phyloP scores from a whole-genome alignment of 1,140 invertebrate genomes.

The Hyphantria cunea region DNA sequence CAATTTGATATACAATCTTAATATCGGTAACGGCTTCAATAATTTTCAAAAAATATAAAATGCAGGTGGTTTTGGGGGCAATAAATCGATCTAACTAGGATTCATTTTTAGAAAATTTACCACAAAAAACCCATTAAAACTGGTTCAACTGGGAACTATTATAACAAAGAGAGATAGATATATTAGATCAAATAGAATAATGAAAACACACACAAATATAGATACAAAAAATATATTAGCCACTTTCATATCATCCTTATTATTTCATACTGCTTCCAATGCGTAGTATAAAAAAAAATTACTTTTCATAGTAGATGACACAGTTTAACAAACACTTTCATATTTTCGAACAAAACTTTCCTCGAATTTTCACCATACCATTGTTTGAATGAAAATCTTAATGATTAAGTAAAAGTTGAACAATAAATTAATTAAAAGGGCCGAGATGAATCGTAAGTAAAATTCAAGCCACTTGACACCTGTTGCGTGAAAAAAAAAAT shows the following conservation, averaged over 20 bases:
- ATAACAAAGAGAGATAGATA: no score
- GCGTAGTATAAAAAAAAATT: not conserved
- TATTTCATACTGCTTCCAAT: not conserved
- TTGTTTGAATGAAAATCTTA: conserved; percentile 3
- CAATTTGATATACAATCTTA: no score
- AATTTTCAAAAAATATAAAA: no score
- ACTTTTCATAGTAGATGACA: not conserved
- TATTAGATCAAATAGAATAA: no score
- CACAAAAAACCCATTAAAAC: no score
- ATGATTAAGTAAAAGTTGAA: conserved; percentile 22
- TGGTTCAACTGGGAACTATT: no score
- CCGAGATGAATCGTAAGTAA: conserved; percentile 32
- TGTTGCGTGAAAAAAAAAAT: conserved; percentile 37
- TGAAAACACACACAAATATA: no score
- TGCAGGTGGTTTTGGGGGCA: no score
- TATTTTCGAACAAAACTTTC: not conserved
- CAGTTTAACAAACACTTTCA: not conserved
- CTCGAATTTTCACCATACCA: not conserved
- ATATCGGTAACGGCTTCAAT: no score
- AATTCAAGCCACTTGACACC: conserved; percentile 34
- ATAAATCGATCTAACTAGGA: no score
- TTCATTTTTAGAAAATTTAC: no score
- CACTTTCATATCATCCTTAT: not conserved
- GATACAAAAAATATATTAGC: not conserved
- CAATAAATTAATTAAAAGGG: conserved; percentile 22